Base-by-base conservation (phyloP, 2,888 invertebrate species). In the Drosophila anceps region DNA sequence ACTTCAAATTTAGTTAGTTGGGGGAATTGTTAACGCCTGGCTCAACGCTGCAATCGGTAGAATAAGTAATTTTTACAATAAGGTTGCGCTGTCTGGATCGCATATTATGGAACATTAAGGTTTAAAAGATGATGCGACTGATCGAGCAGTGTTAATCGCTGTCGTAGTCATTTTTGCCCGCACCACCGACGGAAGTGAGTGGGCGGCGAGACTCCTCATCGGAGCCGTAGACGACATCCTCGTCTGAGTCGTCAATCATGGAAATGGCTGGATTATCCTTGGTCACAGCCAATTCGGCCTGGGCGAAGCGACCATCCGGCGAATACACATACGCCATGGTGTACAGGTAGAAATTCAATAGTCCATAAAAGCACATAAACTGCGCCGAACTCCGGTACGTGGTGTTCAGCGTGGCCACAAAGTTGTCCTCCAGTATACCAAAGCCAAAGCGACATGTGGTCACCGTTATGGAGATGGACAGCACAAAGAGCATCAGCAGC, bases 231-330 rank as follows among this genome's bases (percentile, higher is more conserved):
- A 98, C 96, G 10, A 98, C 98, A 81, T 98, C 98, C 93, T 99
- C 99, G 91, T 99, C 99, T 0, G 98, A 98, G 91, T 99, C 99
- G 93, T 99, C 99, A 86, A 99, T 93, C 98, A 99, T 99, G 27
- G 98, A 98, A 93, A 99, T 97, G 13, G 98, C 97, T 54, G 99
- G 98, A 94, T 99, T 98, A 94, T 99, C 99, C 94, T 98, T 98
- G 59, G 98, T 97, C 83, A 99, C 97, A 57, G 97, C 95, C 57
- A 97, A 95, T 93, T 98, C 98, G 97, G 94, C 66, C 92, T 97
- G 97, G 55, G 96, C 94, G 76, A 97, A 96, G 82, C 96, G 96
- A 69, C 95, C 95, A 31, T 96, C 96, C 0, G 98, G 98, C 0
- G 98, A 96, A 93, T 98, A 99, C 54, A 99, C 96, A 93, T 98